Percentiles rank a stretch among this genome's conserved stretches.
These are phyloP conservation scores for Harpegnathos saltator DNA, from an alignment of 1,140 invertebrate species.

Conservation along the genomic window DNA sequence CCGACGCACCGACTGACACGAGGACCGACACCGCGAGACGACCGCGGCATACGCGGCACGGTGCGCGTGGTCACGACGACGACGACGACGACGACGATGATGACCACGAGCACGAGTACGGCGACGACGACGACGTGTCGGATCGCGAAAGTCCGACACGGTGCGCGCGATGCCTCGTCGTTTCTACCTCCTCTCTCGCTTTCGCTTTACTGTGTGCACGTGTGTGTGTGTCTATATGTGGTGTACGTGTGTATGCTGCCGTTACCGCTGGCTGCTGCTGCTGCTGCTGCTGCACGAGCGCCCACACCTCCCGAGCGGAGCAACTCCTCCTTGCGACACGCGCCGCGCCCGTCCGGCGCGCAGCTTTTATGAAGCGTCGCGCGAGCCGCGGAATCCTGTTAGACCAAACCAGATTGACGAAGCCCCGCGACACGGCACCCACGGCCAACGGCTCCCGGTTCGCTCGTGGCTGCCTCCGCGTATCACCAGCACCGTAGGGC, in stretches of 20 bases:
- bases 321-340: slow-evolving; percentile 75
- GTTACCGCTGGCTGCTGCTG: slow-evolving; percentile 42
- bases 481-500: slow-evolving; percentile 66
- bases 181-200: slow-evolving; percentile 14
- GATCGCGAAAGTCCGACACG: slow-evolving; percentile 14
- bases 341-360: slow-evolving; percentile 77
- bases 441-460: slow-evolving; percentile 33
- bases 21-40: slow-evolving; percentile 48
- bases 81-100: slow-evolving; percentile 50
- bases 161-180: slow-evolving; percentile 61
- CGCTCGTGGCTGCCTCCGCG: slow-evolving; percentile 53
- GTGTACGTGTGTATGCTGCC: not conserved
- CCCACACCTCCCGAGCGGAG: slow-evolving; percentile 70
- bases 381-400: slow-evolving; percentile 84
- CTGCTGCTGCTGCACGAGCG: slow-evolving; percentile 69
- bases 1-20: slow-evolving; percentile 7
- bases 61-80: slow-evolving; percentile 49
- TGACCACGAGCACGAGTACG: slow-evolving; percentile 48
- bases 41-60: slow-evolving; percentile 64
- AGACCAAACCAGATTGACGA: slow-evolving; percentile 87
- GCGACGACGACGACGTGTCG: slow-evolving; percentile 58
- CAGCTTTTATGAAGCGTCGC: slow-evolving; percentile 83
- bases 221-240: too few species aligned
- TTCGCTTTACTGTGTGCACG: not conserved
- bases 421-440: slow-evolving; percentile 79